phyloP scores from a whole-genome alignment of 2,888 invertebrate species.

The Hyposoter dolosus region DNA sequence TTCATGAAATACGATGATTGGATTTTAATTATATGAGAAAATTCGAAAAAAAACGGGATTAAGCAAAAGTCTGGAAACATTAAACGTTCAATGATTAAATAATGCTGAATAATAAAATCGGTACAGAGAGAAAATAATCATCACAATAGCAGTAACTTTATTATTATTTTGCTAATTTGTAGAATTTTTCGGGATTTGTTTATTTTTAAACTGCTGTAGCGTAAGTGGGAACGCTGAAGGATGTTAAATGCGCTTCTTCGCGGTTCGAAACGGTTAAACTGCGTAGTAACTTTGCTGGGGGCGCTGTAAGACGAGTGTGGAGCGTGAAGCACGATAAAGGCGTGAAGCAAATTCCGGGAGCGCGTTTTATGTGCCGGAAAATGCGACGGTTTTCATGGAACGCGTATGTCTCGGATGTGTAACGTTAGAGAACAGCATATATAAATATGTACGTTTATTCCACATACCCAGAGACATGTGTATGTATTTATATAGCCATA shows the following conservation, averaged over 20 bases:
- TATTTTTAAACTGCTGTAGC: not conserved
- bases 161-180: not conserved
- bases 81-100: not conserved
- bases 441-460: not conserved
- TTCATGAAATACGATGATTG: not conserved
- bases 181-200: not conserved
- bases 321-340: conserved; percentile 63
- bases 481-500: not conserved
- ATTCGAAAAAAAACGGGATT: not conserved
- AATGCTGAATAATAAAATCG: not conserved
- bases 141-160: no score
- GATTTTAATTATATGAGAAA: not conserved
- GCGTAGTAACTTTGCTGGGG: conserved; percentile 29
- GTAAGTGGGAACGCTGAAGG: not conserved
- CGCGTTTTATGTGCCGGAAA: conserved; percentile 66
- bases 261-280: conserved; percentile 37
- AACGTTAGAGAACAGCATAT: not conserved
- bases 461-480: not conserved
- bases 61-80: not conserved
- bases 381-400: conserved; percentile 62
- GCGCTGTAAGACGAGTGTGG: conserved; percentile 22
- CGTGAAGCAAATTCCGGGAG: conserved; percentile 65
- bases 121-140: no score
- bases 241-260: conserved; percentile 23
- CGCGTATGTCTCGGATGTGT: conserved; percentile 50